Evolutionary conservation across 2,113 vertebrate species (phyloP), one percentile per base, ranked within the genome.

Genomic region (Pachypanchax playfairii): DNA sequence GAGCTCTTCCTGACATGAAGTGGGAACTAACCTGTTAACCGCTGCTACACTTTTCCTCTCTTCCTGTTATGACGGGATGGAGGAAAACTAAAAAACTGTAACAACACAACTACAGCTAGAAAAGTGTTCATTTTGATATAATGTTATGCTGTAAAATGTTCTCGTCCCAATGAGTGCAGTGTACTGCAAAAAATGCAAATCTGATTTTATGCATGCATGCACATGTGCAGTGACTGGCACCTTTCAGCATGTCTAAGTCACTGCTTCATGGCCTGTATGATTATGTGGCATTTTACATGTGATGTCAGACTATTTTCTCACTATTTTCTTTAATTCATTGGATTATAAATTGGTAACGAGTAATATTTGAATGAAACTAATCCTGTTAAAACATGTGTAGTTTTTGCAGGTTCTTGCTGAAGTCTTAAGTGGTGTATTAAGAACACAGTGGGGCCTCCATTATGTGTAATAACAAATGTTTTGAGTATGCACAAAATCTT

Each of bases 161-260:
- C 22, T 18, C 21, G 9, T 36, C 21, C 38, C 47, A 26, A 9
- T 35, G 43, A 33, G 39, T 24, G 20, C 31, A 73, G 61, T 31
- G 48, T 43, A 33, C 33, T 59, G 67, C 60, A 42, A 67, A 66
- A 54, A 71, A 49, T 71, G 62, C 44, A 67, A 67, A 74, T 59
- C 8, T 0, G 6, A 43, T 56, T 58, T 57, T 4, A 58, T 66
- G 52, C 55, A 66, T 54, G 8, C 24, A 31, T 55, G 55, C 66
- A 31, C 38, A 1, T 17, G n/a, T 56, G 38, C 38, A 24, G 9
- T 43, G 53, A 42, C 53, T 14, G 31, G n/a, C 11, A 51, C 31
- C 15, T 46, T 46, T 54, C 18, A 25, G 24, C 43, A 33, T 14
- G 14, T 35, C n/a, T 57, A 22, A 39, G 51, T 47, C 13, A 42